These are phyloP conservation scores for Argopecten irradians DNA, from an alignment of 1,140 invertebrate genomes.

Conservation along the genomic window DNA sequence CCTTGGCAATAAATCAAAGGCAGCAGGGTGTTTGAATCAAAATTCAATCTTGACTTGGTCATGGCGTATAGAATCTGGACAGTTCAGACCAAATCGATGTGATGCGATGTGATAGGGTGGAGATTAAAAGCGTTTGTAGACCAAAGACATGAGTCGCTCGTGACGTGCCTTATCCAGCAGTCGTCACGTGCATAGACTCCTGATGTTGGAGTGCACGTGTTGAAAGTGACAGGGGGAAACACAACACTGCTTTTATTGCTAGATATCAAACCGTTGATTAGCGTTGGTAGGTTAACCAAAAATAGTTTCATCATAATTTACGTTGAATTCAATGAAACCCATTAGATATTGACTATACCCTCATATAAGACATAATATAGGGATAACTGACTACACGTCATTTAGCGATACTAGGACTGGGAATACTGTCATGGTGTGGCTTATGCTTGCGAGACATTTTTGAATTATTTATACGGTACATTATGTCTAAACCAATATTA, in stretches of 20 bases:
- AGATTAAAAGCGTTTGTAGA: not conserved
- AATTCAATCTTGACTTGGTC: not conserved
- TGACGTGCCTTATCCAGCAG: not conserved
- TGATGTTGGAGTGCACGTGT: slow-evolving; percentile 7
- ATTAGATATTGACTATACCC: too few species aligned
- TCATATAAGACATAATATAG: too few species aligned
- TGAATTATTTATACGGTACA: too few species aligned
- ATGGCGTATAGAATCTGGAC: not conserved
- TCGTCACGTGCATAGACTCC: not conserved
- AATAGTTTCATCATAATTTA: too few species aligned
- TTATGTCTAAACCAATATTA: too few species aligned
- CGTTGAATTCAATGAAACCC: too few species aligned
- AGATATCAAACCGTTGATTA: not conserved
- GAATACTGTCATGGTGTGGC: too few species aligned
- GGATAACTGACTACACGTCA: too few species aligned
- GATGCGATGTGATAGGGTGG: not conserved
- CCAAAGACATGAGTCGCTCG: not conserved
- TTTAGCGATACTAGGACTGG: too few species aligned
- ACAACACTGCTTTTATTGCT: not conserved
- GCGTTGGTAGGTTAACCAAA: too few species aligned
- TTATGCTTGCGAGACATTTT: too few species aligned
- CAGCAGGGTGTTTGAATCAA: not conserved
- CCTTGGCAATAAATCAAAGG: slow-evolving; percentile 21
- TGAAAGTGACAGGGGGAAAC: not conserved
- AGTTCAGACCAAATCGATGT: not conserved